These are phyloP conservation scores for Cantharis rustica DNA, from an alignment of 2,888 invertebrate species.

Conservation along the genomic window DNA sequence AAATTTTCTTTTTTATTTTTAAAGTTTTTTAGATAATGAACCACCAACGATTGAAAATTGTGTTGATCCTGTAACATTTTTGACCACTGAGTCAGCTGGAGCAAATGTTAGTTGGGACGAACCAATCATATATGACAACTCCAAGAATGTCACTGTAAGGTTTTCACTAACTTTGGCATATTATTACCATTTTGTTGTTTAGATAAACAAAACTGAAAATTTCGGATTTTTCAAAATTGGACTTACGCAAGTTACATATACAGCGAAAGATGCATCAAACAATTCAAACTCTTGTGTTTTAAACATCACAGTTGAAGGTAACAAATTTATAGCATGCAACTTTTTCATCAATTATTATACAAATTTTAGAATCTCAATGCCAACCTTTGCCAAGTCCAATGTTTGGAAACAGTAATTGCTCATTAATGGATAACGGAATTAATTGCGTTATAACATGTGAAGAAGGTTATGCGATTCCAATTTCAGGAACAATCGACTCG, in stretches of 20 bases:
- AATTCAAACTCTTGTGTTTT: conserved; percentile 65
- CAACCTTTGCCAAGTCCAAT: conserved; percentile 46
- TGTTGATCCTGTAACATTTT: conserved; percentile 61
- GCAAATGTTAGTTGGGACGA: conserved; percentile 64
- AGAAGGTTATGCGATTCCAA: conserved; percentile 65
- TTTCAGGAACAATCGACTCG: conserved; percentile 40
- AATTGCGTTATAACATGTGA: conserved; percentile 64
- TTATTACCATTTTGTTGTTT: conserved; percentile 15
- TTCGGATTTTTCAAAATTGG: conserved; percentile 62
- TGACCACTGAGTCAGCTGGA: conserved; percentile 45
- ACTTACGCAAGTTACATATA: conserved; percentile 62
- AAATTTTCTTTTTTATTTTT: neutral
- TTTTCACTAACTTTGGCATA: neutral
- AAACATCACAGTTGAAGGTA: conserved; percentile 65
- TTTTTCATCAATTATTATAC: neutral
- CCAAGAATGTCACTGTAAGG: conserved; percentile 47
- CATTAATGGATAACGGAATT: conserved; percentile 41
- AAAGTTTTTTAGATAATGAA: conserved; percentile 57
- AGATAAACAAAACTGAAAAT: conserved; percentile 52
- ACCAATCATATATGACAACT: conserved; percentile 65
- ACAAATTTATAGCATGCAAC: neutral
- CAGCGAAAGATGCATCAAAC: conserved; percentile 62
- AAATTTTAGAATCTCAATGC: conserved; percentile 46
- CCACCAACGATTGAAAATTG: conserved; percentile 65
- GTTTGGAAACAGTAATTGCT: conserved; percentile 49